A percentile compares a stretch with the other conserved stretches of the same genome.
phyloP scores from a whole-genome alignment of 1,140 invertebrate species.

The Apis laboriosa region DNA sequence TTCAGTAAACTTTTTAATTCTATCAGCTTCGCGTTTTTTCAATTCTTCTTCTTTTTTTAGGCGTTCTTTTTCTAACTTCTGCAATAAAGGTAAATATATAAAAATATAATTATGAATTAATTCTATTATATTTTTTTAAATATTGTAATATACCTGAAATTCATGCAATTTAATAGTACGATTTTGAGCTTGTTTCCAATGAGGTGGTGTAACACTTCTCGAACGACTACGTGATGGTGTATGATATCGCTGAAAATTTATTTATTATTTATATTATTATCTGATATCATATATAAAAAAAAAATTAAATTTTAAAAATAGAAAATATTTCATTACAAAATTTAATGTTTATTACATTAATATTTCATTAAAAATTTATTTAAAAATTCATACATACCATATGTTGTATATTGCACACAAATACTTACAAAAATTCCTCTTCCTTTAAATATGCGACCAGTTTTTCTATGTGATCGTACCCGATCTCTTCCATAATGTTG shows the following conservation, averaged over 20 bases:
- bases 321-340: too few relatives aligned
- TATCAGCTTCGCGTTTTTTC: conserved; percentile 82
- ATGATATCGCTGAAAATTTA: conserved; percentile 86
- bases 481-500: conserved; percentile 77
- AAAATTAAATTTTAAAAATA: not conserved
- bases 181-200: conserved; percentile 93
- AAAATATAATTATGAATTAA: conserved; percentile 11
- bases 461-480: conserved; percentile 84
- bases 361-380: not conserved
- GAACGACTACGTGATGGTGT: conserved; percentile 92
- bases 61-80: conserved; percentile 85
- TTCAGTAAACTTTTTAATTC: conserved; percentile 81
- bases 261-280: conserved; percentile 7
- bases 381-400: conserved; percentile 37
- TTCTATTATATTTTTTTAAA: not conserved
- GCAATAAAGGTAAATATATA: conserved; percentile 26
- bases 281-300: conserved; percentile 11
- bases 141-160: conserved; percentile 84
- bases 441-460: conserved; percentile 93
- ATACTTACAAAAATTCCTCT: conserved; percentile 92
- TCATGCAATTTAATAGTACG: conserved; percentile 91
- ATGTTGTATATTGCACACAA: conserved; percentile 19
- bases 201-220: conserved; percentile 92
- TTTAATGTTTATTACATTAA: not conserved
- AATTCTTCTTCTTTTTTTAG: conserved; percentile 84